Conservation (phyloP, 2,113 vertebrate genomes). For the Rhabdomys dilectus region DNA sequence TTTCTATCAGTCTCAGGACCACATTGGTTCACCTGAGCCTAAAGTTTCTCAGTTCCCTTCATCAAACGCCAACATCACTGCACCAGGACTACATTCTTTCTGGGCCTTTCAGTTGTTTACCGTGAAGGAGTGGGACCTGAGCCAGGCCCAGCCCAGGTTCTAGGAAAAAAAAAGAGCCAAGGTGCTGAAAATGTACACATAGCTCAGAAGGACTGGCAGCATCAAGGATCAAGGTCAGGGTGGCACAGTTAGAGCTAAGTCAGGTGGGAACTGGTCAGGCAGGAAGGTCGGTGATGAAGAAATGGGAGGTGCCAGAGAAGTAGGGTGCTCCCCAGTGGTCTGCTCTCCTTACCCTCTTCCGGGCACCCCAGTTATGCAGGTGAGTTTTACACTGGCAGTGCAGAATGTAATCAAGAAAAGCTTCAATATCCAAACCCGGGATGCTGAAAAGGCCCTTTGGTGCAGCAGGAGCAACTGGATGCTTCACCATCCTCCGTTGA, state of each 20-base stretch:
- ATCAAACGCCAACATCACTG: background rate
- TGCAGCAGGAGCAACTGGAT: too few relatives aligned
- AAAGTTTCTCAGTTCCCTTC: background rate
- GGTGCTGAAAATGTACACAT: background rate
- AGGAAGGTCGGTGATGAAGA: background rate
- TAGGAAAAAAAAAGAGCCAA: constrained; percentile 57
- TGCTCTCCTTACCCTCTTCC: background rate
- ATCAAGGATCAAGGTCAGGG: background rate
- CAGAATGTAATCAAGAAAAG: background rate
- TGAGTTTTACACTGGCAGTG: background rate
- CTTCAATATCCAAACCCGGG: background rate
- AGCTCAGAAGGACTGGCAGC: background rate
- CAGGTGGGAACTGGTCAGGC: background rate
- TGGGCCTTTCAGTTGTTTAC: background rate
- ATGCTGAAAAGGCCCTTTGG: background rate
- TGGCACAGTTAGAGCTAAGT: background rate
- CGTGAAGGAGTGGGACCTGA: background rate
- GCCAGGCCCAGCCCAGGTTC: background rate
- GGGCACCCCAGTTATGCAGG: background rate
- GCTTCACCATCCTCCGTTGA: background rate
- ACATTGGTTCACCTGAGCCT: background rate
- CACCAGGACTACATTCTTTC: background rate
- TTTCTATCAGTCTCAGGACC: background rate
- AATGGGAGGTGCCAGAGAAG: background rate
- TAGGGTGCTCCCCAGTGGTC: background rate